Conservation (phyloP, 2,113 vertebrate genomes). For the Dicaeum eximium region DNA sequence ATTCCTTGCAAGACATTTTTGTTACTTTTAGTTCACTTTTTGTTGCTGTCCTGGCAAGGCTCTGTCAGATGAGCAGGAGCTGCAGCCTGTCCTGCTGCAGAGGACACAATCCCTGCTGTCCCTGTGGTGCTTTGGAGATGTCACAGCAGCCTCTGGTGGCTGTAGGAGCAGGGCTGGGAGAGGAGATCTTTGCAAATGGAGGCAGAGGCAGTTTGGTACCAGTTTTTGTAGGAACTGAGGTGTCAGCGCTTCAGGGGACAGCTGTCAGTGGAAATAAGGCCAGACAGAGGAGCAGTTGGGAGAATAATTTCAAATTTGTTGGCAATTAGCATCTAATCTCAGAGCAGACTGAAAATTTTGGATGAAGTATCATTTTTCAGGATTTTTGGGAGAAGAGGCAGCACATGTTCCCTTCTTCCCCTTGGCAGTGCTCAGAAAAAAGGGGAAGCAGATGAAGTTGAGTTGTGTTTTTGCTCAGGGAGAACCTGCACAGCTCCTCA, state of each 20-base stretch:
- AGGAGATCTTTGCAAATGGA: background rate
- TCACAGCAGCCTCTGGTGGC: slow-evolving; percentile 69
- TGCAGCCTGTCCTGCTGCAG: background rate
- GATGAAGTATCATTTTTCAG: background rate
- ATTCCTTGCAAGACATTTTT: background rate
- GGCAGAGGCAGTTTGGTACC: background rate
- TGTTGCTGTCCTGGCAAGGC: background rate
- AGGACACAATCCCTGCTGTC: background rate
- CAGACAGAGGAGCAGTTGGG: background rate
- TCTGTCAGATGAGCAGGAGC: background rate
- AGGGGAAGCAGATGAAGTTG: background rate
- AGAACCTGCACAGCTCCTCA: background rate
- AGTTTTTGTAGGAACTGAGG: background rate
- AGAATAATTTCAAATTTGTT: background rate
- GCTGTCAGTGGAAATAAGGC: slow-evolving; percentile 1
- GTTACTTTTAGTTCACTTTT: background rate
- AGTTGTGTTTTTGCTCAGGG: background rate
- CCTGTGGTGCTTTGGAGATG: background rate
- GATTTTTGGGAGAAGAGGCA: background rate
- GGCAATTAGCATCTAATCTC: slow-evolving; percentile 14
- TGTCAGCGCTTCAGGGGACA: slow-evolving; percentile 16
- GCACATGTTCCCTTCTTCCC: background rate
- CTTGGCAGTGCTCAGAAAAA: background rate
- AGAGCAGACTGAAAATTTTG: background rate
- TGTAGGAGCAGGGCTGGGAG: background rate